Evolutionary conservation across 1,140 invertebrate species (phyloP).

Genomic region (Phenacoccus solenopsis): DNA sequence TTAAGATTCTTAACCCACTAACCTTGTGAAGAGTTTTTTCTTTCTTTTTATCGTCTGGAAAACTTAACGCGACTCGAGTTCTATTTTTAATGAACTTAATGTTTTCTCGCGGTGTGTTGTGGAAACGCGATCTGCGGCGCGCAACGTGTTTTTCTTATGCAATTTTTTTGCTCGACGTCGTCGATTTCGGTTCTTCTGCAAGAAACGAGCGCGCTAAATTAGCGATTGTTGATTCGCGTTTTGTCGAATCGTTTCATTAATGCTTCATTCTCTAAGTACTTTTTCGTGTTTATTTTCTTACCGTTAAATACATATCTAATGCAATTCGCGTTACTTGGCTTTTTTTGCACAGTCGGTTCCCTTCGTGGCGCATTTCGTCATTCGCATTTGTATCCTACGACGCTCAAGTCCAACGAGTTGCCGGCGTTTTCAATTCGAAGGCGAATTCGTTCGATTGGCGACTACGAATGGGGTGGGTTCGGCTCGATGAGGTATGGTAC

Average conservation of each 20-base stretch:
- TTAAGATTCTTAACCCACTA: constrained; percentile 16
- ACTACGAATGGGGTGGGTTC: too few species aligned
- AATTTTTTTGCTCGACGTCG: background rate
- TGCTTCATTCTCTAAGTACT: background rate
- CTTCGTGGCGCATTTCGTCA: too few species aligned
- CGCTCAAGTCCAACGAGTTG: too few species aligned
- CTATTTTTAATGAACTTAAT: constrained; percentile 13
- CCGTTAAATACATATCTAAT: background rate
- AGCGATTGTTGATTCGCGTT: background rate
- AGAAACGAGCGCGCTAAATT: background rate
- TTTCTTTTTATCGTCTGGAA: constrained; percentile 16
- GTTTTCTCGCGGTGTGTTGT: background rate
- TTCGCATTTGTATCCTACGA: too few species aligned
- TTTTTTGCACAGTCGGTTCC: too few species aligned
- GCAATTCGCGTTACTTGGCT: too few species aligned
- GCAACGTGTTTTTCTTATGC: background rate
- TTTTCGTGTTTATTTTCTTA: background rate
- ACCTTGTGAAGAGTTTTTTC: constrained; percentile 10
- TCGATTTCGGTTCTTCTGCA: too few species aligned
- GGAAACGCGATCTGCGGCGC: background rate
- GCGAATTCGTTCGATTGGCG: too few species aligned
- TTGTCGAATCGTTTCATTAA: background rate
- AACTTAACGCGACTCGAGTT: constrained; percentile 8
- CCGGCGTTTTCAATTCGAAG: too few species aligned
- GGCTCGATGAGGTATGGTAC: too few species aligned